A percentile compares a stretch with the other conserved stretches of the same genome.
Conservation (phyloP, 2,888 invertebrate genomes). For the Trilocha varians region DNA sequence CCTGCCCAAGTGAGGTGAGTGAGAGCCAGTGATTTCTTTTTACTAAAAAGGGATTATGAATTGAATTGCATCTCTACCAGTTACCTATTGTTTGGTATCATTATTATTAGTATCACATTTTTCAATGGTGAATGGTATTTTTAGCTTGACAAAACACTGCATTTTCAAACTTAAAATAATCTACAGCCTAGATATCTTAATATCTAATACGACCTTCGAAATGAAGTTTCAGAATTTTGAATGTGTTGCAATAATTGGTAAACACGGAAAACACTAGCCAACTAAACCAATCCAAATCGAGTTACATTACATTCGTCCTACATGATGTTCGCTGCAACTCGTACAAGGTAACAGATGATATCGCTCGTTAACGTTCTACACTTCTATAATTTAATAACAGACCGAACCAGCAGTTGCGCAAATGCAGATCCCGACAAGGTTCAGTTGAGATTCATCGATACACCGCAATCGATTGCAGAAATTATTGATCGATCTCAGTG, state of each 20-base stretch:
- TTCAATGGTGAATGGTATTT: too few relatives aligned
- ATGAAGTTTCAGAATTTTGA: not conserved
- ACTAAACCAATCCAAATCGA: not conserved
- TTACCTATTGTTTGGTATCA: too few relatives aligned
- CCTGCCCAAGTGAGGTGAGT: too few relatives aligned
- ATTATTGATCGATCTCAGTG: constrained; percentile 12
- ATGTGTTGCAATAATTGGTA: not conserved
- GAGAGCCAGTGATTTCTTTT: too few relatives aligned
- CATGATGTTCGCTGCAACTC: not conserved
- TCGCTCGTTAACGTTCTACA: not conserved
- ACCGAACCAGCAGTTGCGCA: constrained; percentile 2
- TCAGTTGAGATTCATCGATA: constrained; percentile 7
- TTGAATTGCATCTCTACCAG: too few relatives aligned
- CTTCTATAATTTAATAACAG: not conserved
- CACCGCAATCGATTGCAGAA: constrained; percentile 18
- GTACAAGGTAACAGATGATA: not conserved
- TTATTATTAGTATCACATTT: too few relatives aligned
- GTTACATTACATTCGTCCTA: not conserved
- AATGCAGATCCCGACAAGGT: constrained; percentile 10
- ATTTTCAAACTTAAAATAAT: too few relatives aligned
- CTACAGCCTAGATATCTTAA: too few relatives aligned
- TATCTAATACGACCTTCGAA: not conserved
- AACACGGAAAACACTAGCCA: not conserved
- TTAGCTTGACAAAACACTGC: too few relatives aligned
- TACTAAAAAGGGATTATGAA: too few relatives aligned